phyloP scores from a whole-genome alignment of 1,140 invertebrate genomes.

The Drosophila repleta region DNA sequence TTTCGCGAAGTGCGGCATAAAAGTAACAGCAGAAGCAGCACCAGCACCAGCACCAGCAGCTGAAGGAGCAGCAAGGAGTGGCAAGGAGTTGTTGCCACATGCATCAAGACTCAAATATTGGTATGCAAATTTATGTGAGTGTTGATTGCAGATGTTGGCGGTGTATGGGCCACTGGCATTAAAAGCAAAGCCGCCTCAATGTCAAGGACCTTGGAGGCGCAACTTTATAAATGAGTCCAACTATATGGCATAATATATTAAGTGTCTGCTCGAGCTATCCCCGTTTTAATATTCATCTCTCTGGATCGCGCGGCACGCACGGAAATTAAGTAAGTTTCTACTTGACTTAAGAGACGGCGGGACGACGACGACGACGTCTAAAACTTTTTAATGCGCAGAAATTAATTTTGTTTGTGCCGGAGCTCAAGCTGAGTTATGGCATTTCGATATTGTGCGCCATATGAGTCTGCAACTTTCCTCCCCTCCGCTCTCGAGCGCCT shows the following conservation, averaged over 20 bases:
- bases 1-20: slow-evolving; percentile 60
- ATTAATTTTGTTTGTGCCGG: slow-evolving; percentile 68
- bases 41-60: slow-evolving; percentile 5
- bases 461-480: slow-evolving; percentile 45
- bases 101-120: slow-evolving; percentile 66
- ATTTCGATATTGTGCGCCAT: slow-evolving; percentile 68
- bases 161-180: slow-evolving; percentile 9
- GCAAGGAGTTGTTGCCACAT: slow-evolving; percentile 33
- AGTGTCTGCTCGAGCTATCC: slow-evolving; percentile 21
- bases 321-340: slow-evolving; percentile 53
- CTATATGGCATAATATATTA: slow-evolving; percentile 68
- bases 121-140: slow-evolving; percentile 79
- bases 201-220: slow-evolving; percentile 29
- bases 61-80: background rate
- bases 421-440: slow-evolving; percentile 65
- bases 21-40: slow-evolving; percentile 38
- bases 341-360: slow-evolving; percentile 6
- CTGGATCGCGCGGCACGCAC: slow-evolving; percentile 23
- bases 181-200: slow-evolving; percentile 41
- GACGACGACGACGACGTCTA: slow-evolving; percentile 9
- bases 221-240: slow-evolving; percentile 21
- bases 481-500: slow-evolving; percentile 20
- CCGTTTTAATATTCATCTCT: slow-evolving; percentile 62
- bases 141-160: slow-evolving; percentile 75
- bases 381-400: slow-evolving; percentile 67